Evolutionary conservation across 2,113 vertebrate genomes (phyloP), one percentile per base, ranked within the genome.

Genomic region (Sphaerodactylus townsendi): DNA sequence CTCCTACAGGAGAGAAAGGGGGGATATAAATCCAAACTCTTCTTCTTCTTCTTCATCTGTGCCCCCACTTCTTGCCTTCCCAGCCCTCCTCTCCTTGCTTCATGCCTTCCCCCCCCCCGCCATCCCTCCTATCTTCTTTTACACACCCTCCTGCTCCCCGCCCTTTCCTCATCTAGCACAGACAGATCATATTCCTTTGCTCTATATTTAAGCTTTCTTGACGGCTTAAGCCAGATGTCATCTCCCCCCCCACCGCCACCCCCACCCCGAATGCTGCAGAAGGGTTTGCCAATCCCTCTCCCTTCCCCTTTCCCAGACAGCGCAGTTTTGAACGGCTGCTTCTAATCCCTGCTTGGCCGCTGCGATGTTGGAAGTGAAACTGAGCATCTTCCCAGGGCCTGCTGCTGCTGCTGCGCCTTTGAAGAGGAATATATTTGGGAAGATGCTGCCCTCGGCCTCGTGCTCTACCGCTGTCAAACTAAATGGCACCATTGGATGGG

Each of bases 191-290:
- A 70, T 82, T 86, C 66, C 41, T 5, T 9, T 11, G 35, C 65
- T 77, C 85, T 86, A 77, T 86, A 78, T 78, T 86, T 82, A 86
- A 77, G 66, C 65, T 77, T 15, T 46, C 79, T 71, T 72, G 74
- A 82, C 77, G 79, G 65, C 23, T 64, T 71, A 72, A 77, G 73
- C 65, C 85, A 77, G 56, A 64, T 77, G 79, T 14, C 53, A 35
- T 44, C 44, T 44, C 44, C 9, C 9, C 5, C 37, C 71, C 14
- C 53, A 5, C 19, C 53, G 21, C 53, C 39, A 25, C 39, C 25
- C n/a, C n/a, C n/a, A n/a, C n/a, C n/a, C n/a, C 23, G 2, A 56
- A 28, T 62, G 28, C 66, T 28, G 14, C n/a, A 21, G 30, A 78
- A 72, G 71, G 78, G 17, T 28, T 10, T 62, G 59, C 59, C 25